Conservation (phyloP, 2,797 vertebrate species). For the Cirrhinus mrigala region DNA sequence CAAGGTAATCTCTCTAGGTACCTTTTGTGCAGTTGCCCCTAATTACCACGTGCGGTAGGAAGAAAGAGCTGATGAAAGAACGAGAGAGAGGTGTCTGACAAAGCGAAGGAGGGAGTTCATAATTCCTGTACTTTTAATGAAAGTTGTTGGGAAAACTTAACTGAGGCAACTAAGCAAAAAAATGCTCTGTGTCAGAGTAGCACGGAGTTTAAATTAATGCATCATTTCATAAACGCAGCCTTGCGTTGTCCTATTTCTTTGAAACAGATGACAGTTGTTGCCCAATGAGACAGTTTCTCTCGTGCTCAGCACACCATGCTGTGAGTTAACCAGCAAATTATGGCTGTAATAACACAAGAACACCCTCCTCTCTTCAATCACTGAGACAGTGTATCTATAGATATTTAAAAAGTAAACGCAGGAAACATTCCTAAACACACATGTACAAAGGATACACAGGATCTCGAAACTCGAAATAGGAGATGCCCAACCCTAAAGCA, state of each 20-base stretch:
- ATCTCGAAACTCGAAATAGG: constrained; percentile 3
- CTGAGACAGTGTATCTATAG: constrained; percentile 24
- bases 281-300: constrained; percentile 37
- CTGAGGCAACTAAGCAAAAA: constrained; percentile 19
- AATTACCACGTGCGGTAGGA: constrained; percentile 24
- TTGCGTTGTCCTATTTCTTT: constrained; percentile 20
- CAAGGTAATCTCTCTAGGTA: constrained; percentile 49
- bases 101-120: constrained; percentile 1
- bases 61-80: constrained; percentile 19
- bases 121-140: constrained; percentile 26
- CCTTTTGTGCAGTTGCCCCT: constrained; percentile 38
- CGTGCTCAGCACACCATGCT: constrained; percentile 20
- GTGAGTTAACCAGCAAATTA: constrained; percentile 50
- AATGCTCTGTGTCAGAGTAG: background rate
- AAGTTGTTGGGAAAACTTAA: constrained; percentile 17
- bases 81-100: constrained; percentile 9
- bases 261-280: constrained; percentile 39
- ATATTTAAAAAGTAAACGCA: constrained; percentile 31
- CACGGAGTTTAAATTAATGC: constrained; percentile 14
- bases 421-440: constrained; percentile 2
- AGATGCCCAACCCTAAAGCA: constrained; percentile 19
- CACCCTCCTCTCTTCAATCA: constrained; percentile 23
- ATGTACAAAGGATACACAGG: background rate
- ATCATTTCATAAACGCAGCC: constrained; percentile 21
- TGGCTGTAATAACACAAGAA: constrained; percentile 42